Evolutionary conservation across 2,113 vertebrate species (phyloP).

Genomic region (Vombatus ursinus): DNA sequence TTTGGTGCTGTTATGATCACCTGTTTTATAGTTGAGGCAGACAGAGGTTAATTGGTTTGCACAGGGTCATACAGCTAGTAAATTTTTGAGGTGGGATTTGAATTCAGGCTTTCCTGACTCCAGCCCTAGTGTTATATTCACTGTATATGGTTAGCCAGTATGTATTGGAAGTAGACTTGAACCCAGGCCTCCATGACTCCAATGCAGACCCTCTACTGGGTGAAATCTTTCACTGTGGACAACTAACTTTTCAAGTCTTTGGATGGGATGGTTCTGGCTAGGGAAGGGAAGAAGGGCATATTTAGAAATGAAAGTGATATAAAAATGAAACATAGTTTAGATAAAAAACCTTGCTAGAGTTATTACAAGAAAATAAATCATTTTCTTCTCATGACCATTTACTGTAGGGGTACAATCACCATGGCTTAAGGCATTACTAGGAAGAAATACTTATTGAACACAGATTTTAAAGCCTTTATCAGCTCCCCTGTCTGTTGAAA

Average conservation of each 20-base stretch:
- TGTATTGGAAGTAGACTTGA: background rate
- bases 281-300: background rate
- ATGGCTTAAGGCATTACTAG: constrained; percentile 16
- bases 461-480: constrained; percentile 52
- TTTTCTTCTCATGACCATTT: background rate
- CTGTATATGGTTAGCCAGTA: background rate
- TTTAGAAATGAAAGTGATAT: background rate
- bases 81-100: background rate
- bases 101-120: background rate
- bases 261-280: background rate
- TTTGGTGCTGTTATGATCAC: background rate
- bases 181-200: background rate
- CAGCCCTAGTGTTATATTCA: background rate
- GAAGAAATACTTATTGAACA: constrained; percentile 38
- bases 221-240: background rate
- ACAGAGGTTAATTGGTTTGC: background rate
- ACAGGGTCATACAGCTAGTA: background rate
- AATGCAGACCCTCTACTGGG: background rate
- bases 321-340: background rate
- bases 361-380: background rate
- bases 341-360: background rate
- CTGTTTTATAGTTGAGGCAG: background rate
- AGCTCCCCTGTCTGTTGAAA: constrained; percentile 36
- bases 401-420: background rate
- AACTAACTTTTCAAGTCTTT: background rate